Percentiles rank a stretch among this genome's conserved stretches.
These are phyloP conservation scores for Rhynchophorus ferrugineus DNA, from an alignment of 1,140 invertebrate genomes.

Conservation along the genomic window DNA sequence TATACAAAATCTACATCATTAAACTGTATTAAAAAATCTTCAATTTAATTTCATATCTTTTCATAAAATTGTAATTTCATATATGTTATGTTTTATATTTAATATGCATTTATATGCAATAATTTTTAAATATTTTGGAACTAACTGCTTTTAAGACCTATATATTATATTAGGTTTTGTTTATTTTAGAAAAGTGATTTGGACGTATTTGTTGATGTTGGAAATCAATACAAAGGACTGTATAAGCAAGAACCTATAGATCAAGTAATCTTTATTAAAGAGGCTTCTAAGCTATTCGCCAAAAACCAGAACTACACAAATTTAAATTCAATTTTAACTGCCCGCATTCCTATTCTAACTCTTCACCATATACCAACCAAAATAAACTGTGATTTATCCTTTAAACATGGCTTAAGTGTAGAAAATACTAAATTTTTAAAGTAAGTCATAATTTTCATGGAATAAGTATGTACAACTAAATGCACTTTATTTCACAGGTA, in stretches of 20 bases:
- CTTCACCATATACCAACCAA: slow-evolving; percentile 41
- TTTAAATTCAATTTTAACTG: slow-evolving; percentile 38
- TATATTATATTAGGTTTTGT: too few species aligned
- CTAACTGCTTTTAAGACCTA: too few species aligned
- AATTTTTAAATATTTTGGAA: too few species aligned
- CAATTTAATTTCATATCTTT: too few species aligned
- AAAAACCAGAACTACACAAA: slow-evolving; percentile 29
- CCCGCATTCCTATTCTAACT: slow-evolving; percentile 51
- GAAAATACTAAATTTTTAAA: slow-evolving; percentile 47
- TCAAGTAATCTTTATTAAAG: slow-evolving; percentile 32
- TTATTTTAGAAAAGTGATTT: slow-evolving; percentile 42
- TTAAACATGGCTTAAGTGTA: slow-evolving; percentile 47
- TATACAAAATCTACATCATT: too few species aligned
- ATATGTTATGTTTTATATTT: too few species aligned
- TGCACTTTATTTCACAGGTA: slow-evolving; percentile 37
- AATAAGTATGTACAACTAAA: slow-evolving; percentile 4
- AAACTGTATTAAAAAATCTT: too few species aligned
- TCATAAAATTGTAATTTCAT: too few species aligned
- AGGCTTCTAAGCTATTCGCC: slow-evolving; percentile 23
- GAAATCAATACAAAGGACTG: slow-evolving; percentile 35
- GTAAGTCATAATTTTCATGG: slow-evolving; percentile 31
- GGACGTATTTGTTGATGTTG: slow-evolving; percentile 46
- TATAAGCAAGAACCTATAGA: slow-evolving; percentile 30
- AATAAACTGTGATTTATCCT: slow-evolving; percentile 50
- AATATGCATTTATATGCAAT: too few species aligned